Evolutionary conservation across 2,113 vertebrate genomes (phyloP), one percentile per base, ranked within the genome.

Genomic region (Odontophorus gujanensis): DNA sequence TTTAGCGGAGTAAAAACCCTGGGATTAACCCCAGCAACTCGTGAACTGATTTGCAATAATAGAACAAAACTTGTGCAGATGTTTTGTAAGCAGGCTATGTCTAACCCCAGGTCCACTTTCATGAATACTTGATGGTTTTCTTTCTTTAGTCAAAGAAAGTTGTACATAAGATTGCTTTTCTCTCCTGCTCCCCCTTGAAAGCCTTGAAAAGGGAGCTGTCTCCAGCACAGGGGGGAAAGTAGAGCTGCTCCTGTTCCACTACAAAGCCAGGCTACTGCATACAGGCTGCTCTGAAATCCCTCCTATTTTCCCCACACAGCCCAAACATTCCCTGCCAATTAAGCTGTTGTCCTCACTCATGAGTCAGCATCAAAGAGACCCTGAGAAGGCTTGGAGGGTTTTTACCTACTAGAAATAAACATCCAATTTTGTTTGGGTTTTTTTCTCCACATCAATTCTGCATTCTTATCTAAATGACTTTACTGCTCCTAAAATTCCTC

Each of bases 281-380:
- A 18, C 30, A 67, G 43, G 14, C 34, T 73, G 77, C 65, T 73
- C 77, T 61, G 59, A 84, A 81, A 73, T 57, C 25, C 18, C 50
- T 53, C 32, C 13, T 15, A 10, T 25, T 77, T 75, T 65, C 45
- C 19, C 26, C 34, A 6, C 32, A 67, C 57, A 59, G 2, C 4
- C 4, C 45, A 65, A 36, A 40, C 25, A 55, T 16, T 30, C 32
- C 55, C 40, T 68, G 28, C 47, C 38, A 21, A 13, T 76, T 75
- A 36, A 0, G 0, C 32, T 51, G 28, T 18, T 9, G 2, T 42
- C 16, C 40, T 26, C 50, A 42, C 43, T 53, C 81, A 28, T 12
- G 7, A 83, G 63, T 21, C 67, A 86, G 57, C 63, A 58, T 13
- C 0, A 0, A 85, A 48, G 1, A 6, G 14, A 59, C 11, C 10